Percentiles rank a stretch among this genome's conserved stretches.
Evolutionary conservation across 1,140 invertebrate species (phyloP).

Genomic region (Acromyrmex heyeri): DNA sequence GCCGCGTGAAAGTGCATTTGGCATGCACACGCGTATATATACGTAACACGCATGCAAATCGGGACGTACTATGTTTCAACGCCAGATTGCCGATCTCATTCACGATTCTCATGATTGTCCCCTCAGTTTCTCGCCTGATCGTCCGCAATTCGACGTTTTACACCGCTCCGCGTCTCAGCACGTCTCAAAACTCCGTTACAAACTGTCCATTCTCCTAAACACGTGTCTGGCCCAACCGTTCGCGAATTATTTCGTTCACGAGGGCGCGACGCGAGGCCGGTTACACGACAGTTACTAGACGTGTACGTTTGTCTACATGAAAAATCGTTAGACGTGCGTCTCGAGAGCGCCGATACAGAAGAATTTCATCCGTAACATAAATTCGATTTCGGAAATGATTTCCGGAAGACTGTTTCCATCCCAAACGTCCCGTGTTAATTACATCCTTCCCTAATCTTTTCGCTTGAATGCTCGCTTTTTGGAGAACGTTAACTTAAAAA

Average conservation of each 20-base stretch:
- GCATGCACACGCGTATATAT: background rate
- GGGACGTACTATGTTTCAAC: background rate
- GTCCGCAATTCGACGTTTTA: background rate
- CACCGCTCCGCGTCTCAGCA: background rate
- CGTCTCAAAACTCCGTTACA: background rate
- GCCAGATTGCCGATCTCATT: background rate
- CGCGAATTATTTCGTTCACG: background rate
- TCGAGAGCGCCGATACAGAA: constrained; percentile 13
- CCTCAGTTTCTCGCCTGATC: background rate
- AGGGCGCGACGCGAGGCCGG: background rate
- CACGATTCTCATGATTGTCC: background rate
- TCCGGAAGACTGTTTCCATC: constrained; percentile 32
- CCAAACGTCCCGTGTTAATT: background rate
- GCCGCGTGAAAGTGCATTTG: constrained; percentile 4
- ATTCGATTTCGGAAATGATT: constrained; percentile 30
- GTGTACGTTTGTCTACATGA: background rate
- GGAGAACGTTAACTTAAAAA: constrained; percentile 1
- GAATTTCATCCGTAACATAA: background rate
- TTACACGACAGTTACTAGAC: background rate
- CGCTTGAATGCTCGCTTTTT: no score
- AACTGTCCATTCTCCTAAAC: background rate
- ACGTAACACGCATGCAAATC: background rate
- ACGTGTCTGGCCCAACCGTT: background rate
- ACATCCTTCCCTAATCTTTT: background rate
- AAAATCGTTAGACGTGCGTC: background rate